These are phyloP conservation scores for Apotomis betuletana DNA, from an alignment of 2,888 invertebrate species.

Conservation along the genomic window DNA sequence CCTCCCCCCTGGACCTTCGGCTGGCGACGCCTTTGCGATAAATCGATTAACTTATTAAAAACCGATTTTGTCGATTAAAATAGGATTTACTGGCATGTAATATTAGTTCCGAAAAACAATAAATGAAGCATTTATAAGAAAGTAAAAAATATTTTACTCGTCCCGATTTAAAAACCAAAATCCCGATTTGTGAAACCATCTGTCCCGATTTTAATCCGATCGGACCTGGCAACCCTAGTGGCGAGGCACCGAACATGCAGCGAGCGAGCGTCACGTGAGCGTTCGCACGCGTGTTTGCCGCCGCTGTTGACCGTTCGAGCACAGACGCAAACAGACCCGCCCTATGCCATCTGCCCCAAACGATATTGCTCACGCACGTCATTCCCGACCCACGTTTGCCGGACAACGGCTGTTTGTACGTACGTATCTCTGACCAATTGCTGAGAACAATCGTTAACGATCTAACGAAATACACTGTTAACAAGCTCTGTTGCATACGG, in stretches of 20 bases:
- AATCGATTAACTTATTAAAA: too few species aligned
- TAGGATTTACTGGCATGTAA: too few species aligned
- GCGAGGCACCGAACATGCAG: slow-evolving; percentile 11
- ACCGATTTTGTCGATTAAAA: too few species aligned
- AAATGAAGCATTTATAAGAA: too few species aligned
- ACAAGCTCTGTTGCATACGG: slow-evolving; percentile 39
- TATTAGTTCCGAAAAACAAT: too few species aligned
- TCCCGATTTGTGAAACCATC: too few species aligned
- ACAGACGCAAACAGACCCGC: slow-evolving; percentile 62
- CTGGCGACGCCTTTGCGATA: too few species aligned
- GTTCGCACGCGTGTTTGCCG: slow-evolving; percentile 70
- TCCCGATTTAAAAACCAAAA: too few species aligned
- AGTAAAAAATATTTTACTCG: too few species aligned
- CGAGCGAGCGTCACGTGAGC: slow-evolving; percentile 56
- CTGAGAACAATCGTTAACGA: slow-evolving; percentile 46
- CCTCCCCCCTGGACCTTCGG: too few species aligned
- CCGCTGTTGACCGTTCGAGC: slow-evolving; percentile 66
- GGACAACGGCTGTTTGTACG: slow-evolving; percentile 58
- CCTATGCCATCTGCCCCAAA: slow-evolving; percentile 63
- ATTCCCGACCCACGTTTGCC: slow-evolving; percentile 61
- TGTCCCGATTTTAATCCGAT: too few species aligned
- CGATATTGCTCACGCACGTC: slow-evolving; percentile 70
- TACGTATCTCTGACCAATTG: slow-evolving; percentile 54
- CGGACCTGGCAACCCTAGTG: too few species aligned
- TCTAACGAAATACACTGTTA: slow-evolving; percentile 42